Evolutionary conservation across 2,797 vertebrate genomes (phyloP).

Genomic region (Amblyraja radiata): DNA sequence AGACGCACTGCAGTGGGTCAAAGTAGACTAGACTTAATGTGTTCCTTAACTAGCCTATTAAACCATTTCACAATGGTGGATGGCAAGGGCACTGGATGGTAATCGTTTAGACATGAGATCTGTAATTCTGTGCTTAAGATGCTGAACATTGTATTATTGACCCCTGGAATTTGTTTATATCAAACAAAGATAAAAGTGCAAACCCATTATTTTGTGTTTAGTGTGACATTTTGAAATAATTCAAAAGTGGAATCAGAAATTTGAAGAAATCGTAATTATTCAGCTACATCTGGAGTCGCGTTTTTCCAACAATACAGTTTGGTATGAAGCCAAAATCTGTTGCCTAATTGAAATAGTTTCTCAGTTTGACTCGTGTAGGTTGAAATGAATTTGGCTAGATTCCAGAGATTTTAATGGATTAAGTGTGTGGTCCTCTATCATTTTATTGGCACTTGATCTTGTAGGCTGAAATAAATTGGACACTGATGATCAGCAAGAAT

Average conservation of each 20-base stretch:
- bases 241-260: background rate
- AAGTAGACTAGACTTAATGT: no score
- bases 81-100: background rate
- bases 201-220: background rate
- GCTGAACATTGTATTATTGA: slow-evolving; percentile 3
- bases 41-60: no score
- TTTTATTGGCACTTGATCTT: background rate
- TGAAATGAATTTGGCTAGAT: background rate
- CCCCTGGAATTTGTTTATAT: background rate
- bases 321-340: background rate
- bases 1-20: no score
- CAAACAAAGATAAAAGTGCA: background rate
- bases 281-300: background rate
- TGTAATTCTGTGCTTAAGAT: background rate
- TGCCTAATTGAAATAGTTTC: background rate
- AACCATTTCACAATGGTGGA: background rate
- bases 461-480: background rate
- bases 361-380: background rate
- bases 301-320: background rate
- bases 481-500: background rate
- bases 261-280: background rate
- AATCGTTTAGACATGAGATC: background rate
- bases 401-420: background rate
- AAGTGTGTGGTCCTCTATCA: background rate
- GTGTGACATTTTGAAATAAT: background rate